Base-by-base conservation (phyloP, 2,888 invertebrate species). In the Acronicta psi region DNA sequence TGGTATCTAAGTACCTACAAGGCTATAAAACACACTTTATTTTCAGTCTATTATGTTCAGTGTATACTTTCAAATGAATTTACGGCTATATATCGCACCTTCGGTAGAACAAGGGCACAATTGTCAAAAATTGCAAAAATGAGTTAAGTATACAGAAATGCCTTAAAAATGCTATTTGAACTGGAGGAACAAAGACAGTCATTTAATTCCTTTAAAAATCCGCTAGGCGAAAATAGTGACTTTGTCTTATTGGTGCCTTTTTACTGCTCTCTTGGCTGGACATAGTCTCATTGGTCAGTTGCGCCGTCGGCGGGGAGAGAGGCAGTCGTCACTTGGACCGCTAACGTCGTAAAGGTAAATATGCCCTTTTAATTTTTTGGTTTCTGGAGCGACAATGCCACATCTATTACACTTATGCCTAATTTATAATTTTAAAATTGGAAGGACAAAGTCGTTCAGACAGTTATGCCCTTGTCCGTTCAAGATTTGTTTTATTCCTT, bases 281-380 rank as follows among this genome's bases (percentile, higher is more conserved):
- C 78, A 72, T 65, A 63, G 53, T 61, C 62, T 60, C 64, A 55
- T 59, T 53, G 53, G 59, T 59, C 47, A 59, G 59, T 53, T 59
- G 47, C 53, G 59, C 29, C 59, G 14, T 59, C 53, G 53, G 29
- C 47, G 36, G 59, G 41, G 53, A 37, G 45, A 37, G 37, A 17
- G 17, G 52, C 17, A 36, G 52, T 44, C 23, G 54, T 59, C 37
- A 37, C 37, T 44, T 59, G 59, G 59, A 59, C 38, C 53, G 49
- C 42, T 38, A 60, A 60, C 34, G 59, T 50, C 59, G 40, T 55
- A 44, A 55, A 55, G 59, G 59, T 60, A 54, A 56, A 56, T 59
- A 59, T 54, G 59, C 59, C 59, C 49, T 59, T 54, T 59, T 50
- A 44, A 38, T 36, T 53, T 59, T 54, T 41, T 37, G 31, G 25